Conservation (phyloP, 2,888 invertebrate species). For the Drosophila recens region DNA sequence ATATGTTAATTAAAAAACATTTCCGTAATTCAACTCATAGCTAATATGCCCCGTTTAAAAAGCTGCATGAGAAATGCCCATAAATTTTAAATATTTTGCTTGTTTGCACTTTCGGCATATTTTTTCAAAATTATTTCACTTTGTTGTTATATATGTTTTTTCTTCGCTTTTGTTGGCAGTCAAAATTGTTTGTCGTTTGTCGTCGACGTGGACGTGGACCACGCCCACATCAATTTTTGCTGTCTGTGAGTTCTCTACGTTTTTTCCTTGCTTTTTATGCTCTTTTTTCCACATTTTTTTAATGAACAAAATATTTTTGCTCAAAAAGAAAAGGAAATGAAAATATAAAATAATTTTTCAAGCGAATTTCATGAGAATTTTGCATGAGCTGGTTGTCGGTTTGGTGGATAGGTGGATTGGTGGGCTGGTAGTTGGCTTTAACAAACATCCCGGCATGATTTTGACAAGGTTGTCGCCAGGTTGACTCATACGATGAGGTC, state of each 20-base stretch:
- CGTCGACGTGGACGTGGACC: slow-evolving; percentile 42
- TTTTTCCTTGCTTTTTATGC: slow-evolving; percentile 15
- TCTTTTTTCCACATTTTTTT: slow-evolving; percentile 27
- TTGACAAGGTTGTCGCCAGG: slow-evolving; percentile 49
- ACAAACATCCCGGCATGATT: slow-evolving; percentile 33
- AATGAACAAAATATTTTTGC: slow-evolving; percentile 34
- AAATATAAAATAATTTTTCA: slow-evolving; percentile 44
- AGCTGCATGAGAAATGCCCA: slow-evolving; percentile 51
- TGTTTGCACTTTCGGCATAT: slow-evolving; percentile 74
- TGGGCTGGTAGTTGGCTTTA: not conserved
- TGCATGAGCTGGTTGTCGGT: slow-evolving; percentile 35
- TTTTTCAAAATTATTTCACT: slow-evolving; percentile 37
- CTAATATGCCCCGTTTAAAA: slow-evolving; percentile 28
- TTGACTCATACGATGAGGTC: slow-evolving; percentile 53
- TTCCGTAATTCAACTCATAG: not conserved
- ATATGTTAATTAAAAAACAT: no score
- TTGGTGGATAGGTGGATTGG: not conserved
- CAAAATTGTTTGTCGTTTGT: slow-evolving; percentile 69
- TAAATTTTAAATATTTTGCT: slow-evolving; percentile 72
- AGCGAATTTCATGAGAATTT: slow-evolving; percentile 57
- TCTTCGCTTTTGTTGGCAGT: slow-evolving; percentile 49
- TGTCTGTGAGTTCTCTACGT: slow-evolving; percentile 41
- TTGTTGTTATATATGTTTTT: slow-evolving; percentile 14
- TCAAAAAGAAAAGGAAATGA: slow-evolving; percentile 1
- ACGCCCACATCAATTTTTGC: slow-evolving; percentile 65